These are phyloP conservation scores for Cynaeus angustus DNA, from an alignment of 2,888 invertebrate genomes.

Conservation along the genomic window DNA sequence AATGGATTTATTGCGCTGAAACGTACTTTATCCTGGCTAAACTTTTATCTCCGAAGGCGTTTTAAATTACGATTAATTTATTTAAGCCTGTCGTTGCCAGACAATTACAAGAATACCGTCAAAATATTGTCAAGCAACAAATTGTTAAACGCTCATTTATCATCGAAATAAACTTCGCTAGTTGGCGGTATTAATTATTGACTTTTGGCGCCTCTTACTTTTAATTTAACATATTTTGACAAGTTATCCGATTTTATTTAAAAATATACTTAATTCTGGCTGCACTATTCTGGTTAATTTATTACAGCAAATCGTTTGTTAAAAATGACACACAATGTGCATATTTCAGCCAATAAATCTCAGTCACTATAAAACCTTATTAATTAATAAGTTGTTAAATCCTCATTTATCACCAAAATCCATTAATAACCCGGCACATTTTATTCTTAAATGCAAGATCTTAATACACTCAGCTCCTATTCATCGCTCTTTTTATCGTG, in stretches of 20 bases:
- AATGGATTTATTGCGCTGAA: conserved; percentile 65
- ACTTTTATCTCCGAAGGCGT: conserved; percentile 24
- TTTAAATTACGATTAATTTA: conserved; percentile 33
- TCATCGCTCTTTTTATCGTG: neutral
- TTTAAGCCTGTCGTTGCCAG: conserved; percentile 16
- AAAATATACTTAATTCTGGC: neutral
- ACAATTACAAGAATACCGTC: conserved; percentile 5
- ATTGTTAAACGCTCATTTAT: conserved; percentile 1
- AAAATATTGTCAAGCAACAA: conserved; percentile 4
- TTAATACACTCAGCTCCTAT: conserved; percentile 1
- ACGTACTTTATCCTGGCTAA: conserved; percentile 49
- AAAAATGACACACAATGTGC: conserved; percentile 34
- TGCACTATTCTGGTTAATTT: conserved; percentile 21
- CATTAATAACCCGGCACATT: conserved; percentile 10
- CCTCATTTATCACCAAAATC: conserved; percentile 29
- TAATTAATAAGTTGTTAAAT: conserved; percentile 46
- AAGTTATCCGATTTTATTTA: neutral
- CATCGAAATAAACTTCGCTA: neutral
- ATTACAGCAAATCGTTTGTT: conserved; percentile 33
- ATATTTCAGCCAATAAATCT: conserved; percentile 43
- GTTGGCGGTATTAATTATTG: neutral
- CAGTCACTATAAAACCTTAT: conserved; percentile 26
- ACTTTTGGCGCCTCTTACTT: neutral
- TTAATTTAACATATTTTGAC: neutral
- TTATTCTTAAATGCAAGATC: conserved; percentile 3